A percentile compares a stretch with the other conserved stretches of the same genome.
Conservation (phyloP, 1,140 invertebrate genomes). For the Cydia fagiglandana region DNA sequence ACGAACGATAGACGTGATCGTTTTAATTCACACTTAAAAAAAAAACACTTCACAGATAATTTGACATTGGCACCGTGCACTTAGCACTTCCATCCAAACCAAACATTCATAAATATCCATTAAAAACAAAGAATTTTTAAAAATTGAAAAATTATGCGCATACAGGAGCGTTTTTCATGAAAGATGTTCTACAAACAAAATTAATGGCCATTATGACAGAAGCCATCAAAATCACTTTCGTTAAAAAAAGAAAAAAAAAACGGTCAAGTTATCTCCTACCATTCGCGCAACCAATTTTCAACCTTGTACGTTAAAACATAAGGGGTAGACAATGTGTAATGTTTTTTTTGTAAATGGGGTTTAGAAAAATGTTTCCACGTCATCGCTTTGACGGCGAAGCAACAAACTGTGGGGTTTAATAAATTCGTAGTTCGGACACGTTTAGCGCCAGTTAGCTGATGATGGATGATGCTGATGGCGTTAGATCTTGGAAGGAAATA, state of each 20-base stretch:
- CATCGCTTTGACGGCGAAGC: constrained; percentile 30
- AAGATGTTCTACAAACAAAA: constrained; percentile 33
- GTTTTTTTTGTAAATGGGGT: constrained; percentile 16
- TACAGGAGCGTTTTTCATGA: constrained; percentile 19
- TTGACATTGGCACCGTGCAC: constrained; percentile 22
- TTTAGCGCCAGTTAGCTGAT: constrained; percentile 17
- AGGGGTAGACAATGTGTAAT: background rate
- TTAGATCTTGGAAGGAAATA: constrained; percentile 4
- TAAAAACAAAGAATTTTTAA: constrained; percentile 12
- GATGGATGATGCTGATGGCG: background rate
- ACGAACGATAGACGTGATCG: too few species aligned
- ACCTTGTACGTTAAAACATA: background rate
- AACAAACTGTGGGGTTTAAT: constrained; percentile 32
- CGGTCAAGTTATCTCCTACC: background rate
- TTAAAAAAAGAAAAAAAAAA: constrained; percentile 21
- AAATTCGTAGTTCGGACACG: constrained; percentile 29
- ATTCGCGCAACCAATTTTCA: background rate
- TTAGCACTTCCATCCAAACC: background rate
- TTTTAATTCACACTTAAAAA: background rate
- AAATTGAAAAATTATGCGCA: constrained; percentile 9
- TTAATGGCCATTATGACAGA: constrained; percentile 35
- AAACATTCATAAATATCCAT: constrained; percentile 25
- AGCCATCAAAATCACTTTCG: constrained; percentile 33
- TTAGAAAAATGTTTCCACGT: constrained; percentile 33
- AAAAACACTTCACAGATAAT: background rate